Conservation (phyloP, 53 echinoderm and acorn worm genomes). For the Echinarachnius parma region DNA sequence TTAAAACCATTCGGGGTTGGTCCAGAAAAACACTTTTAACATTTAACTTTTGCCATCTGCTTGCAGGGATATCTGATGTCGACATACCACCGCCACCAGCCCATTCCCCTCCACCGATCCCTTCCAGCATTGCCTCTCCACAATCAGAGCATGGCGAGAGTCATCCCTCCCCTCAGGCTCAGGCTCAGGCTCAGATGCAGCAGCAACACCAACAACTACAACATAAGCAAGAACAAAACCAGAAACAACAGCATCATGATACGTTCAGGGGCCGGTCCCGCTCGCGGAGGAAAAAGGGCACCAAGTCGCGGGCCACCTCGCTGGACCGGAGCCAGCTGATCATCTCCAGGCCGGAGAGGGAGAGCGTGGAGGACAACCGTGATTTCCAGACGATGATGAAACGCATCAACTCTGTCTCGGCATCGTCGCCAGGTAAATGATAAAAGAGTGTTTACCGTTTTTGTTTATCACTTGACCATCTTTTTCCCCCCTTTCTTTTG, state of each 20-base stretch:
- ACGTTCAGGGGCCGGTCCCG: constrained; percentile 26
- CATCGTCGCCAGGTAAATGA: constrained; percentile 90
- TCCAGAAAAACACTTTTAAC: no score
- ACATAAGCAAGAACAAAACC: no score
- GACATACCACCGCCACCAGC: constrained; percentile 30
- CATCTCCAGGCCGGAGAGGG: constrained; percentile 76
- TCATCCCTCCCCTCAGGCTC: background rate
- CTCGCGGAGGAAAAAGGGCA: constrained; percentile 34
- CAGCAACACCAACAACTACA: no score
- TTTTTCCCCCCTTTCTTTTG: no score
- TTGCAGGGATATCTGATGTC: background rate
- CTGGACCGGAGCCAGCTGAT: constrained; percentile 56
- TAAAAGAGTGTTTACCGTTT: no score
- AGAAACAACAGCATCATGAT: no score
- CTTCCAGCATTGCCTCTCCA: constrained; percentile 2
- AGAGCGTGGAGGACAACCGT: constrained; percentile 77
- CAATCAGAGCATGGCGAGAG: background rate
- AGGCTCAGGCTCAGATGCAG: background rate
- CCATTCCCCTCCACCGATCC: constrained; percentile 23
- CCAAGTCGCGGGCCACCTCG: constrained; percentile 39
- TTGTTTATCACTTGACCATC: no score
- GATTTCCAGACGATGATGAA: constrained; percentile 85
- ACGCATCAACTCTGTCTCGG: constrained; percentile 73
- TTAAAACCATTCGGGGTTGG: no score
- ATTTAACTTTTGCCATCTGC: no score